Evolutionary conservation across 2,113 vertebrate species (phyloP).

Genomic region (Paracanthobrama guichenoti): DNA sequence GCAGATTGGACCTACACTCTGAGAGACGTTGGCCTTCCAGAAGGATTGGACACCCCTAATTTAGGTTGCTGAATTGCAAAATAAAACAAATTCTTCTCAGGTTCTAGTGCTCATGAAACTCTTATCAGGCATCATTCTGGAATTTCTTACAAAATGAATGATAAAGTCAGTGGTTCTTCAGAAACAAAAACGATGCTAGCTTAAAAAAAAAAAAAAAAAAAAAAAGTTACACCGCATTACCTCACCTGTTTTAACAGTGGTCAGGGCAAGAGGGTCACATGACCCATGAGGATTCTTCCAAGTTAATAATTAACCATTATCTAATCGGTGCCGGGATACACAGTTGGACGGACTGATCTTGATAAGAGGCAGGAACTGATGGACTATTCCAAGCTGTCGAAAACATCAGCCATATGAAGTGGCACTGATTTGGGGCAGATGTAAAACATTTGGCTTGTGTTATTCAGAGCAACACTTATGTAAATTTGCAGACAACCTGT

Average conservation of each 20-base stretch:
- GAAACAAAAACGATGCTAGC: neutral
- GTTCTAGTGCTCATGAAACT: neutral
- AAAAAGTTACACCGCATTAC: neutral
- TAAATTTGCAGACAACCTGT: neutral
- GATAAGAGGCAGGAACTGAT: constrained; percentile 17
- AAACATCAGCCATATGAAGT: constrained; percentile 6
- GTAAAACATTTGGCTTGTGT: constrained; percentile 30
- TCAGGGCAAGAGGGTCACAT: constrained; percentile 36
- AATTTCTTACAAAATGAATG: neutral
- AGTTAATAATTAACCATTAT: constrained; percentile 51
- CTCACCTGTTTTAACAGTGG: constrained; percentile 18
- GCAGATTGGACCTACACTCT: neutral
- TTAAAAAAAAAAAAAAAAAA: neutral
- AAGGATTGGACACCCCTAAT: neutral
- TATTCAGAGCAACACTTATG: constrained; percentile 18
- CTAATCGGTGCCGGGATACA: constrained; percentile 40
- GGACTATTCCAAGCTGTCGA: neutral
- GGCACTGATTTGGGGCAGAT: neutral
- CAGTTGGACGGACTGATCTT: constrained; percentile 14
- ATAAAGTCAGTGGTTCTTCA: neutral
- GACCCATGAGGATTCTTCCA: constrained; percentile 17
- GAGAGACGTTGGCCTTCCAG: neutral
- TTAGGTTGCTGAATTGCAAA: neutral
- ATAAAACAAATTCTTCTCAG: neutral
- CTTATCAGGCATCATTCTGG: neutral